Conservation (phyloP, 2,797 vertebrate species). For the Steatocranus sp. region DNA sequence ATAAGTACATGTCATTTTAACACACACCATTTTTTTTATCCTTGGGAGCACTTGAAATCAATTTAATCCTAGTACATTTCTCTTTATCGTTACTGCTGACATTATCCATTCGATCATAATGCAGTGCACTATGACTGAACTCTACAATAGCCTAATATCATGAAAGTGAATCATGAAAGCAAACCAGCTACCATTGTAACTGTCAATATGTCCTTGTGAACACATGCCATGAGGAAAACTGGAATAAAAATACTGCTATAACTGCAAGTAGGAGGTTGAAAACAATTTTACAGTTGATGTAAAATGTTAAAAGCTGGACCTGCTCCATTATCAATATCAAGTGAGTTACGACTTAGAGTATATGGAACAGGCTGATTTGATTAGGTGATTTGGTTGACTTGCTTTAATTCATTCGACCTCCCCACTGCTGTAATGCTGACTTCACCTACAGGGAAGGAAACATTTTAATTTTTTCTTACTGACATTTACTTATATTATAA, state of each 20-base stretch:
- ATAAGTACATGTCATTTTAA: not conserved
- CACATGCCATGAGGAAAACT: not conserved
- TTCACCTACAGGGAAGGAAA: not conserved
- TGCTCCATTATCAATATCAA: not conserved
- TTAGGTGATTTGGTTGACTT: not conserved
- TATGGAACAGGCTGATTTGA: not conserved
- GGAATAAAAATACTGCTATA: not conserved
- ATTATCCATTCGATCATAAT: not conserved
- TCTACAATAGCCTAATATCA: not conserved
- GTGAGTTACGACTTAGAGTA: not conserved
- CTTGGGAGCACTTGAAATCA: not conserved
- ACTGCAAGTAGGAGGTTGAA: not conserved
- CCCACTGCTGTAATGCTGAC: not conserved
- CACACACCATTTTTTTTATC: not conserved
- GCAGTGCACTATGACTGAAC: not conserved
- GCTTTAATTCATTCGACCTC: not conserved
- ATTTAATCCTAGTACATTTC: not conserved
- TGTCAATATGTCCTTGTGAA: not conserved
- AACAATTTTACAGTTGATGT: not conserved
- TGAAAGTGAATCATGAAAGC: not conserved
- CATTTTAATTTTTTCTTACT: rapidly evolving
- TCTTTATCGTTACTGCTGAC: not conserved
- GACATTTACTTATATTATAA: not conserved
- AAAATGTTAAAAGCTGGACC: not conserved
- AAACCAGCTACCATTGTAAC: not conserved